Conservation (phyloP, 2,113 vertebrate genomes). For the Apteryx mantelli region DNA sequence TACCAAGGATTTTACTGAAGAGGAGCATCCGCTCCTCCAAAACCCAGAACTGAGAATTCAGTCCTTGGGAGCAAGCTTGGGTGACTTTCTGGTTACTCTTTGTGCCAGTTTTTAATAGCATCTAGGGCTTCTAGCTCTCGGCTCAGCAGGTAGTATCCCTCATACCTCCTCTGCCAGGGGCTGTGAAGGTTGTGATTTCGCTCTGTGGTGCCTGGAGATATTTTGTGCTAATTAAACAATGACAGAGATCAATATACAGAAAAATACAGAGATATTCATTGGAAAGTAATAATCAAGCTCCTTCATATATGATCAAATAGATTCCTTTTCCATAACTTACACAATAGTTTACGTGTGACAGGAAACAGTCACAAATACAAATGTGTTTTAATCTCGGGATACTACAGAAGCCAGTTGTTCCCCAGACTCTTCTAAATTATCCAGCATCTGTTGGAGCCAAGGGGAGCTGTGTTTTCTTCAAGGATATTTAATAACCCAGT, state of each 20-base stretch:
- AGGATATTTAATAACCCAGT: not conserved
- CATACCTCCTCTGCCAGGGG: not conserved
- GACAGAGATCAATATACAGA: no score
- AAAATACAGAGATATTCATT: no score
- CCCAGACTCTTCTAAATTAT: no score
- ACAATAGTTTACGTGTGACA: no score
- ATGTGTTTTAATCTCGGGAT: no score
- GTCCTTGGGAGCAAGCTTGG: not conserved
- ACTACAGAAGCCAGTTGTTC: no score
- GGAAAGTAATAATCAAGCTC: no score
- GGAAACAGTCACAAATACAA: no score
- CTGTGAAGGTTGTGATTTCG: not conserved
- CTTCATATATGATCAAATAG: no score
- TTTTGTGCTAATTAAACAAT: not conserved
- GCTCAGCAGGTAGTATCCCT: not conserved
- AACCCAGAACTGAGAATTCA: not conserved
- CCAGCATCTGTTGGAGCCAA: not conserved
- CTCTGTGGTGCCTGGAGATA: not conserved
- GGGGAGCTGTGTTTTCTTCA: not conserved
- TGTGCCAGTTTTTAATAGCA: not conserved
- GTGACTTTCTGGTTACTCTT: not conserved
- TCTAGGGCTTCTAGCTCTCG: not conserved
- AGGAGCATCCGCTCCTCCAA: not conserved
- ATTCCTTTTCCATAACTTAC: no score
- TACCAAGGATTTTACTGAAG: not conserved